Evolutionary conservation across 2,888 invertebrate genomes (phyloP).

Genomic region (Pediacus dermestoides): DNA sequence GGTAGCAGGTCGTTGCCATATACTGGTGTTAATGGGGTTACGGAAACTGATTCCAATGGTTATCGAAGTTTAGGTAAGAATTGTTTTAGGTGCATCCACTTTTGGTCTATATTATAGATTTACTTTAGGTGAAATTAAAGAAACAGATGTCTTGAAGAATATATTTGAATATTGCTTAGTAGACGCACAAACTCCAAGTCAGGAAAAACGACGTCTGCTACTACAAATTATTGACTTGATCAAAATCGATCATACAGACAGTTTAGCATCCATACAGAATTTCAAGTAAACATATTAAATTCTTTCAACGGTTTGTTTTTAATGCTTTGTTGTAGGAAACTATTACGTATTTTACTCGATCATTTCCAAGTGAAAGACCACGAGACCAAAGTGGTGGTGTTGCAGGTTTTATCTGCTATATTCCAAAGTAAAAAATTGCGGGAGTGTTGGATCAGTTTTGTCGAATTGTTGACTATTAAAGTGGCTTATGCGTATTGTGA

Average conservation of each 20-base stretch:
- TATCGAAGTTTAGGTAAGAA: conserved; percentile 45
- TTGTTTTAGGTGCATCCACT: too few species aligned
- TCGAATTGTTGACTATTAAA: conserved; percentile 85
- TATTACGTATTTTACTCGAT: conserved; percentile 74
- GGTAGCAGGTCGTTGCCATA: conserved; percentile 42
- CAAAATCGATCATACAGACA: conserved; percentile 52
- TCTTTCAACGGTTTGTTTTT: conserved; percentile 8
- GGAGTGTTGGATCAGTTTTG: conserved; percentile 79
- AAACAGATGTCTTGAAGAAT: conserved; percentile 48
- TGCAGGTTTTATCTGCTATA: conserved; percentile 81
- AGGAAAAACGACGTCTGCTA: conserved; percentile 46
- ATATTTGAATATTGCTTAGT: conserved; percentile 44
- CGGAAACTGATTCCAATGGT: conserved; percentile 42
- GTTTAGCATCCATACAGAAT: conserved; percentile 25
- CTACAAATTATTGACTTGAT: conserved; percentile 51
- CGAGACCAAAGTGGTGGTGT: conserved; percentile 70
- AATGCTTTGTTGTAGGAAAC: conserved; percentile 51
- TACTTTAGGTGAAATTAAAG: conserved; percentile 32
- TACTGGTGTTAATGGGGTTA: conserved; percentile 40
- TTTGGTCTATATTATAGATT: too few species aligned
- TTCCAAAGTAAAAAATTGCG: conserved; percentile 73
- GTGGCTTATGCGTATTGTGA: conserved; percentile 82
- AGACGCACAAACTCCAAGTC: conserved; percentile 40
- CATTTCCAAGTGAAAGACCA: conserved; percentile 58
- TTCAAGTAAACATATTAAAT: conserved; percentile 50